phyloP scores from a whole-genome alignment of 2,797 vertebrate species.

The Periophthalmus magnuspinnatus region DNA sequence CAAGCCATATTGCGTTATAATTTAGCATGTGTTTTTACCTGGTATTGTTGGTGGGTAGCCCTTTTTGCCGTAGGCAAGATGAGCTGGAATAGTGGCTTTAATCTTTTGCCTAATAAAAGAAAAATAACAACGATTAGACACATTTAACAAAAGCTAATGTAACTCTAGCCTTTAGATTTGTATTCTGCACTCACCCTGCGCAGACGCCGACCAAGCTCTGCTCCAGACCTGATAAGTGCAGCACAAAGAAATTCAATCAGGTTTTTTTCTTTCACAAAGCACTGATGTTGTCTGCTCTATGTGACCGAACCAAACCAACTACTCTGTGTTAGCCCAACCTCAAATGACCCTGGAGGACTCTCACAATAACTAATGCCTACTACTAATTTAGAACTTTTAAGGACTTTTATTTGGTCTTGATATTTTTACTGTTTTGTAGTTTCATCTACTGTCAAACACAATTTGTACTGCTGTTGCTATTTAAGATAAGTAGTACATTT shows the following conservation, averaged over 20 bases:
- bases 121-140: conserved; percentile 10
- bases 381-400: no score
- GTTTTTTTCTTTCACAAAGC: background rate
- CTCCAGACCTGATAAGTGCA: conserved; percentile 84
- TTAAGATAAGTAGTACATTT: no score
- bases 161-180: background rate
- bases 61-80: conserved; percentile 92
- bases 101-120: conserved; percentile 87
- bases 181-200: conserved; percentile 85
- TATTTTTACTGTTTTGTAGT: no score
- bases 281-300: conserved; percentile 7
- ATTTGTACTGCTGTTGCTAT: background rate
- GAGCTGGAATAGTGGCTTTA: conserved; percentile 89
- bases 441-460: no score
- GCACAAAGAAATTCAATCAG: conserved; percentile 32
- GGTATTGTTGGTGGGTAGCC: conserved; percentile 92
- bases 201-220: conserved; percentile 93
- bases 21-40: conserved; percentile 72
- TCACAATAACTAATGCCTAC: background rate
- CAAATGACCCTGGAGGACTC: background rate
- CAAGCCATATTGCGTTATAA: no score
- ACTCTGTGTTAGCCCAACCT: background rate
- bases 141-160: background rate
- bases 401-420: no score
- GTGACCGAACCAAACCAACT: background rate